phyloP scores from a whole-genome alignment of 92 coral and sea anemone species.

The Zoanthus sociatus region DNA sequence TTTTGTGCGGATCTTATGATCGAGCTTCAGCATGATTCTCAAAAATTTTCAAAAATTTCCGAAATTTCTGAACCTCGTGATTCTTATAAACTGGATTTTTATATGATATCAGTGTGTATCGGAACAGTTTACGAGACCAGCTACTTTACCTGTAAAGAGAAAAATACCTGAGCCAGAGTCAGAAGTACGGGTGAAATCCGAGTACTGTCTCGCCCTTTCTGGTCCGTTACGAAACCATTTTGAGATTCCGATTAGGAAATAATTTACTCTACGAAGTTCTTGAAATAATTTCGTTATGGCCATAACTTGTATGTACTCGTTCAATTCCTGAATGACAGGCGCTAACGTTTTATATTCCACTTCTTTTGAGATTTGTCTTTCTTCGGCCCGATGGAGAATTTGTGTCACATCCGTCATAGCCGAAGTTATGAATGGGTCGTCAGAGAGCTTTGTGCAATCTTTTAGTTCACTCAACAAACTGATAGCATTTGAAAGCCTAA shows the following conservation, averaged over 20 bases:
- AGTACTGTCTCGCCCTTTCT: background rate
- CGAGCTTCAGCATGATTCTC: too few relatives aligned
- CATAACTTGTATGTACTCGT: conserved; percentile 1
- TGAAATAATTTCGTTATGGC: conserved; percentile 11
- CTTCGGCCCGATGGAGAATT: background rate
- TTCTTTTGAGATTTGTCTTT: conserved; percentile 5
- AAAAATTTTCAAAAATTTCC: too few relatives aligned
- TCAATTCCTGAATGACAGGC: background rate
- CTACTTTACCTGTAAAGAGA: too few relatives aligned
- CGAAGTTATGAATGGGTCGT: conserved; percentile 4
- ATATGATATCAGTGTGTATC: too few relatives aligned
- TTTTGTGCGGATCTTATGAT: too few relatives aligned
- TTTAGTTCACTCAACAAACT: conserved; percentile 2
- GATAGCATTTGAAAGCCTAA: conserved; percentile 12
- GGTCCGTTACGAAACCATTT: conserved; percentile 3
- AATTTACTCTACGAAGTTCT: conserved; percentile 18
- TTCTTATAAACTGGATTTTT: too few relatives aligned
- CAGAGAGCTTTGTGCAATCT: background rate
- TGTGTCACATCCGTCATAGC: conserved; percentile 3
- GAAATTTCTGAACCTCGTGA: too few relatives aligned
- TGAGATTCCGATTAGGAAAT: conserved; percentile 4
- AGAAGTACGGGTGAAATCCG: too few relatives aligned
- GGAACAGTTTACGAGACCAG: too few relatives aligned
- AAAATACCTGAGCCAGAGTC: too few relatives aligned
- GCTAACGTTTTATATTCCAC: background rate